Conservation (phyloP, 2,888 invertebrate species). For the Volucella bombylans region DNA sequence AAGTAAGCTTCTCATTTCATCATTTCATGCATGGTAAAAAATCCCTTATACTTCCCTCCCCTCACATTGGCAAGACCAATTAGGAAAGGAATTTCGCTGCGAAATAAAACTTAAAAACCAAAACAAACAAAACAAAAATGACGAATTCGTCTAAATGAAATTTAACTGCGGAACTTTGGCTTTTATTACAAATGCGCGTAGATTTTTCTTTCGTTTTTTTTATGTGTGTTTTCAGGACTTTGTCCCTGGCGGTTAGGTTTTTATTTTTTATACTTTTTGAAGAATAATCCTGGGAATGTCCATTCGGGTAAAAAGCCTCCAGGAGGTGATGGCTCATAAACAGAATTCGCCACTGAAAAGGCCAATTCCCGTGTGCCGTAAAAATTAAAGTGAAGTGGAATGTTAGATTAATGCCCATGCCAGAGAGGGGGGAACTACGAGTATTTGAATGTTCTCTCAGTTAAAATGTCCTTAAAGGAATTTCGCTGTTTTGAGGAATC, state of each 20-base stretch:
- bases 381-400: slow-evolving; percentile 54
- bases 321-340: slow-evolving; percentile 51
- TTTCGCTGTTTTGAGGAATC: slow-evolving; percentile 28
- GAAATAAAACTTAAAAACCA: too few relatives aligned
- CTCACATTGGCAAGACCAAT: slow-evolving; percentile 4
- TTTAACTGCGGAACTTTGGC: slow-evolving; percentile 41
- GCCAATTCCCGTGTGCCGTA: slow-evolving; percentile 46
- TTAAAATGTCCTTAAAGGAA: slow-evolving; percentile 47
- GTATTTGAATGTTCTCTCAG: slow-evolving; percentile 38
- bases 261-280: slow-evolving; percentile 38
- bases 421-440: not conserved
- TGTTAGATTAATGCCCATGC: slow-evolving; percentile 5
- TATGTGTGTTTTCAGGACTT: slow-evolving; percentile 9
- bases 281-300: slow-evolving; percentile 48
- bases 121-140: not conserved
- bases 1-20: slow-evolving; percentile 30
- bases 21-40: slow-evolving; percentile 23
- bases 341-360: slow-evolving; percentile 45
- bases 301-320: slow-evolving; percentile 10
- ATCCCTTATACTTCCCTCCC: not conserved
- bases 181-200: slow-evolving; percentile 32
- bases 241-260: slow-evolving; percentile 46
- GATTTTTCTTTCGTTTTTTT: not conserved
- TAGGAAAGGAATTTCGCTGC: slow-evolving; percentile 17
- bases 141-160: slow-evolving; percentile 13